phyloP scores from a whole-genome alignment of 2,888 invertebrate species.

The Andrena dorsata region DNA sequence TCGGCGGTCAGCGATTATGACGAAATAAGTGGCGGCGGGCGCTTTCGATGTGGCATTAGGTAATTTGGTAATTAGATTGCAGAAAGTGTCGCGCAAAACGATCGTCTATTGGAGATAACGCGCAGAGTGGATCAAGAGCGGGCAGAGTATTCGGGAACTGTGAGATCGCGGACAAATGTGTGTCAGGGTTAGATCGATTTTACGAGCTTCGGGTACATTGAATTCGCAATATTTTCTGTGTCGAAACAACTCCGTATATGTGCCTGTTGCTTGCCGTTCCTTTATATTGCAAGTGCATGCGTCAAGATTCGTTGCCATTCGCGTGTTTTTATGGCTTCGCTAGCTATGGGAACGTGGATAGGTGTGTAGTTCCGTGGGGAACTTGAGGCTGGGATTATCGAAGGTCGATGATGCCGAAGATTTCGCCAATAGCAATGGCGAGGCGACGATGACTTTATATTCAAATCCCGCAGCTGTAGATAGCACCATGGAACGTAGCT shows the following conservation, averaged over 20 bases:
- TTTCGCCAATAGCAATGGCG: constrained; percentile 48
- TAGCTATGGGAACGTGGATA: constrained; percentile 6
- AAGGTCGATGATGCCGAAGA: constrained; percentile 56
- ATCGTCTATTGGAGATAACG: constrained; percentile 12
- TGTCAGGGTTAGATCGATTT: constrained; percentile 68
- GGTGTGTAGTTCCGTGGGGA: background rate
- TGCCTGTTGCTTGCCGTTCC: background rate
- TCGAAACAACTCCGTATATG: constrained; percentile 26
- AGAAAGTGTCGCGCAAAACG: background rate
- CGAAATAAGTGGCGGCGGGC: background rate
- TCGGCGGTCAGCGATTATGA: constrained; percentile 16
- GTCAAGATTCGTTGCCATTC: constrained; percentile 21
- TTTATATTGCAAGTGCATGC: constrained; percentile 39
- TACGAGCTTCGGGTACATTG: constrained; percentile 52
- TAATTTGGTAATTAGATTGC: constrained; percentile 12
- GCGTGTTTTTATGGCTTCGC: constrained; percentile 17
- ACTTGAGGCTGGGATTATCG: constrained; percentile 29
- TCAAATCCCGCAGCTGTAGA: constrained; percentile 51
- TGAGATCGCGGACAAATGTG: constrained; percentile 38
- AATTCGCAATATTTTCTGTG: constrained; percentile 50
- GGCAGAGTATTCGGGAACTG: constrained; percentile 35
- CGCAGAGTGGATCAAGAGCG: background rate
- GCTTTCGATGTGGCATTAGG: constrained; percentile 3
- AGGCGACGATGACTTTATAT: constrained; percentile 60
- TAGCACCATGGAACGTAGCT: constrained; percentile 43